Evolutionary conservation across 2,797 vertebrate species (phyloP), one percentile per base, ranked within the genome.

Genomic region (Mallotus villosus): DNA sequence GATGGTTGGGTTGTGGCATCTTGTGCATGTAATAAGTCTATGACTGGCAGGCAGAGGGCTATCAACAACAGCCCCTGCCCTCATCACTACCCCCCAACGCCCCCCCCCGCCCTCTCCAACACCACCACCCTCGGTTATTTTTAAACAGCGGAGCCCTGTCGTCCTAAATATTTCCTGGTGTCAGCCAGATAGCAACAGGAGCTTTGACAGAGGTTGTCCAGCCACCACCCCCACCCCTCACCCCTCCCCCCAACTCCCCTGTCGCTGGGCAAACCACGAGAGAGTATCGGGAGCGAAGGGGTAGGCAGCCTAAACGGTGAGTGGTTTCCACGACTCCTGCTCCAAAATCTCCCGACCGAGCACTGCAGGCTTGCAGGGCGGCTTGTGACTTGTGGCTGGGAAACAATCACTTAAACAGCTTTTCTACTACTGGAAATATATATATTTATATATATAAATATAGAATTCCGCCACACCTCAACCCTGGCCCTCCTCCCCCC

Each of bases 141-240:
- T 71, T 71, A 67, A 46, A 46, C 14, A 17, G 9, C n/a, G 19
- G 17, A 41, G 63, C 29, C 68, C 68, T 67, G 72, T 70, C 49
- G 37, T 32, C 71, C 67, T 63, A 77, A 74, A 77, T 67, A 74
- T 77, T 74, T 73, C 70, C 62, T 70, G 32, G 29, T 67, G 46
- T 67, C 68, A 74, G 62, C 67, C 68, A 62, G 11, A 17, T 11
- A 37, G 11, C 32, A 60, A 63, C 21, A 58, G 37, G 21, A 21
- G 25, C 60, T 64, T 59, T 60, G 5, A n/a, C 19, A 14, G 46
- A 49, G 65, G 65, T 32, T 65, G 32, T 34, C 6, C 21, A 11
- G 5, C 29, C 61, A 29, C 46, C 46, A 4, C 46, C 46, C 46
- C 46, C 46, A 5, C 58, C 37, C 57, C 21, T 16, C 19, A 62